Percentiles rank a stretch among this genome's conserved stretches.
phyloP scores from a whole-genome alignment of 2,113 vertebrate species.

The Fukomys damarensis region DNA sequence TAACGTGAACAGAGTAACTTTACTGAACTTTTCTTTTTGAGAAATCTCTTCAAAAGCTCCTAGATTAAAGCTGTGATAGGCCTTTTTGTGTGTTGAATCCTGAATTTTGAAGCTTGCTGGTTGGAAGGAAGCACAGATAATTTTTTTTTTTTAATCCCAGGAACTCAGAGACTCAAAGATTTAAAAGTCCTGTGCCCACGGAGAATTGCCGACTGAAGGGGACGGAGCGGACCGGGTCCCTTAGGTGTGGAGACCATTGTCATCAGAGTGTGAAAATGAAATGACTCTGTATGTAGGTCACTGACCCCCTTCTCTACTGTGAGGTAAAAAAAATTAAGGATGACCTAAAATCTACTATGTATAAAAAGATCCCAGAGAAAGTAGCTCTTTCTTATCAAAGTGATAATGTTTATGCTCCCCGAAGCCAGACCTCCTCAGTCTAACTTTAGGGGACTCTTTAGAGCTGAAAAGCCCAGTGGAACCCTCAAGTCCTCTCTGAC shows the following conservation, averaged over 20 bases:
- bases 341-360: constrained; percentile 88
- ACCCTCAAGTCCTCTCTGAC: constrained; percentile 84
- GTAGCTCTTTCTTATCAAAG: constrained; percentile 86
- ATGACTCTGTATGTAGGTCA: constrained; percentile 88
- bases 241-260: constrained; percentile 86
- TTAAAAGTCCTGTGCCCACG: constrained; percentile 87
- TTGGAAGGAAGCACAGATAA: constrained; percentile 87
- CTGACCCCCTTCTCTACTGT: constrained; percentile 87
- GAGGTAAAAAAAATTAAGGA: constrained; percentile 87
- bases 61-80: constrained; percentile 88
- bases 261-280: constrained; percentile 85
- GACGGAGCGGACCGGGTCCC: constrained; percentile 83
- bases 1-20: constrained; percentile 85
- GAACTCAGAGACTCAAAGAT: constrained; percentile 88
- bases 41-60: constrained; percentile 86
- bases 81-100: constrained; percentile 85
- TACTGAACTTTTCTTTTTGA: constrained; percentile 86
- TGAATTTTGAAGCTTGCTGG: constrained; percentile 88
- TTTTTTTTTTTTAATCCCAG: constrained; percentile 88
- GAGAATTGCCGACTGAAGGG: constrained; percentile 85
- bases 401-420: constrained; percentile 85
- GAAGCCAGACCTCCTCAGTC: constrained; percentile 85
- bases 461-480: constrained; percentile 81
- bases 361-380: constrained; percentile 81
- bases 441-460: constrained; percentile 85